Evolutionary conservation across 2,888 invertebrate species (phyloP), one percentile per base, ranked within the genome.

Genomic region (Melieria omissa): DNA sequence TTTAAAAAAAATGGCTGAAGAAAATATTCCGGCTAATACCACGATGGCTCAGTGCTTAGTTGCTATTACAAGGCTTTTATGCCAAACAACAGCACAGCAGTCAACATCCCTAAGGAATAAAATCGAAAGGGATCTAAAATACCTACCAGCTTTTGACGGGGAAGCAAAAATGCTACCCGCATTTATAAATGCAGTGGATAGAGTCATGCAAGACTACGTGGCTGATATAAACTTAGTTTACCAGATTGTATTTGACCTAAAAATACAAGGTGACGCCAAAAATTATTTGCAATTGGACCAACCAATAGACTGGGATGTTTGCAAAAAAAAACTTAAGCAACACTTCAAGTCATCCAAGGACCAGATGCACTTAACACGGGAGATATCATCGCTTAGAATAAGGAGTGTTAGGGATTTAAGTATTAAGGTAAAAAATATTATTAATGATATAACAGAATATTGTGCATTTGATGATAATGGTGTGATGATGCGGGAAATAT

Each of bases 61-160:
- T n/a, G n/a, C n/a, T n/a, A n/a, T n/a, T n/a, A n/a, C n/a, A n/a
- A n/a, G n/a, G n/a, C n/a, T n/a, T n/a, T n/a, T n/a, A n/a, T n/a
- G n/a, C n/a, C n/a, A n/a, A n/a, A n/a, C n/a, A n/a, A n/a, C n/a
- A n/a, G n/a, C n/a, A n/a, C n/a, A n/a, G n/a, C n/a, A n/a, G 49
- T 58, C 58, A 58, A 58, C 58, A 7, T 6, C 4, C 58, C 2
- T 58, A 41, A 58, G 58, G 7, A 61, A 41, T 9, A 29, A 44
- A 42, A 61, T 61, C 8, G 61, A 61, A 61, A 61, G 42, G 45
- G 44, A 61, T n/a, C 10, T 61, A 4, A 61, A 61, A 12, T 61
- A 61, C 14, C 45, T 61, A n/a, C 61, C 61, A 44, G 12, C 61
- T 14, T 61, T 61, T 61, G 45, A 9, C n/a, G 61, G 61, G n/a